Evolutionary conservation across 2,797 vertebrate genomes (phyloP), one percentile per base, ranked within the genome.

Genomic region (Chaetodon trifasciatus): DNA sequence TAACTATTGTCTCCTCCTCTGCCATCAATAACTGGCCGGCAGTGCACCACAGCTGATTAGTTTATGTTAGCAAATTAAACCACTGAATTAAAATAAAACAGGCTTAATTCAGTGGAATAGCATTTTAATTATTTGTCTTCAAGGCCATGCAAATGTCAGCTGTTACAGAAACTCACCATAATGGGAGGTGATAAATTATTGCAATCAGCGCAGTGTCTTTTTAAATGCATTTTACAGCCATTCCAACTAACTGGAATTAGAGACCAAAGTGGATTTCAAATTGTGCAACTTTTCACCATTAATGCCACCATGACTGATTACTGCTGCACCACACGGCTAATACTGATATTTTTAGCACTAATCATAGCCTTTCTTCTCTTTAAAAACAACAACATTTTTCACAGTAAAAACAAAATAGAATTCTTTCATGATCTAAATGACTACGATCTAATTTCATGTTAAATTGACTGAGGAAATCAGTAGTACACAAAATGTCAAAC

Each of bases 1-100:
- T 42, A 74, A 72, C 49, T 37, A 1, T 23, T 55, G 66, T 63
- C n/a, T 76, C 37, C 39, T 57, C 19, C 32, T 46, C 55, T 74
- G 40, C 28, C 23, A 74, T 52, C 53, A 79, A 17, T 47, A 79
- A 75, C 11, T 21, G 52, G 6, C 28, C 1, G 5, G 12, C 46
- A 75, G 42, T 55, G 44, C 44, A 67, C 5, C 53, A 61, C 13
- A 65, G 17, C 21, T 50, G 57, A 82, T 66, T 44, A 65, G 32
- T 13, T 62, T 15, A 50, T 37, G 21, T 69, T 56, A 70, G 56
- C 17, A 60, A 78, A 73, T 50, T 28, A 32, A 32, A 32, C 28
- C 28, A 28, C 49, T 16, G 39, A 68, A 44, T 28, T 37, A 56
- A 44, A 71, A 37, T n/a, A 32, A 32, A 32, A 32, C 23, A 24